Percentiles rank a stretch among this genome's conserved stretches.
Evolutionary conservation across 2,797 vertebrate species (phyloP).

Genomic region (Megaceryle alcyon): DNA sequence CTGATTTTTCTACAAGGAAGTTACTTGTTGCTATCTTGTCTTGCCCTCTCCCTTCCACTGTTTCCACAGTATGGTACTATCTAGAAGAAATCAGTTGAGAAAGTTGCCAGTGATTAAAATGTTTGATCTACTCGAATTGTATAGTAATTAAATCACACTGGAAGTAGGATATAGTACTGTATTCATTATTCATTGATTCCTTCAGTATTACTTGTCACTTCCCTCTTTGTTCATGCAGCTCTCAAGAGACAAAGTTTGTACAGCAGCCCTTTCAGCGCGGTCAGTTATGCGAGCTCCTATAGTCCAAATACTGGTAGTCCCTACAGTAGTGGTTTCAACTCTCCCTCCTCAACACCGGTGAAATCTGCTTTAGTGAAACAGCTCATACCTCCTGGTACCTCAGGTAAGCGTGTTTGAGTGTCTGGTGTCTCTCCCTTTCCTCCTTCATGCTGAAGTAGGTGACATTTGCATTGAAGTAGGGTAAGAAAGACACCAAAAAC

Average conservation of each 20-base stretch:
- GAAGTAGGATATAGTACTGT: neutral
- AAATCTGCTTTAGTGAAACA: conserved; percentile 91
- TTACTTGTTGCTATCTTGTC: neutral
- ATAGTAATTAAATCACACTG: neutral
- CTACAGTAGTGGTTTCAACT: conserved; percentile 96
- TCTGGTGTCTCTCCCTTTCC: neutral
- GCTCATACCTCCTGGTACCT: conserved; percentile 88
- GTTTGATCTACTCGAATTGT: neutral
- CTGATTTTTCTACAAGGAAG: neutral
- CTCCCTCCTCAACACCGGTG: conserved; percentile 92
- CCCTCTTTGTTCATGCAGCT: conserved; percentile 76
- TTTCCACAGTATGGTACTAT: neutral
- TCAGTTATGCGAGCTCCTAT: conserved; percentile 86
- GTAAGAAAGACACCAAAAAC: neutral
- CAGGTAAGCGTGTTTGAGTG: conserved; percentile 78
- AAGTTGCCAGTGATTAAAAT: neutral
- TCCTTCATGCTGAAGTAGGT: neutral
- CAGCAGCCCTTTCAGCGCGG: conserved; percentile 87
- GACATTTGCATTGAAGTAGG: neutral
- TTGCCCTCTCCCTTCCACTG: neutral
- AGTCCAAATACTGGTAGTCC: conserved; percentile 93
- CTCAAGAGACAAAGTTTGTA: conserved; percentile 93
- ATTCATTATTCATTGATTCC: neutral
- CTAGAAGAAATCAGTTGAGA: neutral
- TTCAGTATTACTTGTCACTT: neutral